Base-by-base conservation (phyloP, 1,140 invertebrate species). In the Glossosoma conforme region DNA sequence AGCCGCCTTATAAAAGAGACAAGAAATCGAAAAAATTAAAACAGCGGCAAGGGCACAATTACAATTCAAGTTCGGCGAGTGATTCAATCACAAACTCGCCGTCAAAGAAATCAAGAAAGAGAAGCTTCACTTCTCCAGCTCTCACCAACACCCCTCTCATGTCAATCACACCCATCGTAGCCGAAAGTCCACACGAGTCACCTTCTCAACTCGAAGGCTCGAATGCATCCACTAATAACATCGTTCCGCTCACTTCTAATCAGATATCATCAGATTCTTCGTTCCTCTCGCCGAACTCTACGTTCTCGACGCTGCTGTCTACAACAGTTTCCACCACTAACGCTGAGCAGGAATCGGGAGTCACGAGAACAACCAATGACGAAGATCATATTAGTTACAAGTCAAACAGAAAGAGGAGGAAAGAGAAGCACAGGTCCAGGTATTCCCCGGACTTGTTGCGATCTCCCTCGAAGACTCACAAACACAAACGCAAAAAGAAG, bases 401-500 rank as follows among this genome's bases (percentile, higher is more conserved):
- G 62, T 70, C 70, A 3, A 74, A 73, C 28, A 84, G 84, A 56
- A 84, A 84, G 58, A 68, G 82, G 14, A 72, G 82, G 33, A 77
- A 83, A 62, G 83, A 85, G 56, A 85, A 85, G 56, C 83, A 86
- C 59, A 74, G 78, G 43, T 80, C 77, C 50, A 72, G 82, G 17
- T 84, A 85, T 63, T 84, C 82, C 0, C 83, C 83, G 1, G 83
- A 85, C 62, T 65, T 76, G 10, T 67, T 78, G 46, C 74, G 75
- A 5, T 76, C 73, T 1, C 72, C 75, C 18, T 75, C 66, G 1
- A 83, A 81, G 55, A 78, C 82, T 20, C 82, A 85, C 52, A 85
- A 86, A 64, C 75, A 82, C 9, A 86, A 85, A 58, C 69, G 79
- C 25, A 82, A 85, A 66, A 84, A 87, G 71, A 87, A 86, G 65